Evolutionary conservation across 2,113 vertebrate genomes (phyloP), one percentile per base, ranked within the genome.

Genomic region (Nothoprocta pentlandii): DNA sequence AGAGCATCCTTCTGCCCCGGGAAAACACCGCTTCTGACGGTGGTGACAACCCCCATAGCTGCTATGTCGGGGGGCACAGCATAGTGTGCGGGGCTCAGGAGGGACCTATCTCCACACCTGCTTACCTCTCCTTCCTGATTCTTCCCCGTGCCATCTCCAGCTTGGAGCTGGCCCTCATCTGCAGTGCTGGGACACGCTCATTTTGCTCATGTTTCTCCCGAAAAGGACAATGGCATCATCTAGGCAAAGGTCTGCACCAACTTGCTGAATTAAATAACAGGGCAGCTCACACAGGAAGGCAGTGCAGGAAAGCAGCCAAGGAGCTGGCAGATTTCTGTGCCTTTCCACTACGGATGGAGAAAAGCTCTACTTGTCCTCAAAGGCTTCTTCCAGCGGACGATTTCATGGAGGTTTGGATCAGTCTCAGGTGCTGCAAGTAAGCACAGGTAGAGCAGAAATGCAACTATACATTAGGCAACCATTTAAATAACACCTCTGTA

Each of bases 271-370:
- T 59, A 19, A 85, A 56, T 85, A n/a, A 91, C 71, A 69, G 53
- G 28, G 5, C 61, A 19, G 20, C 26, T 85, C 80, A 70, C 93
- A 79, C 56, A 74, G 53, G 53, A 85, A 69, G 81, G 68, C 42
- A 73, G n/a, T 9, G 2, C 73, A 80, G 86, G 70, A 94, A 83
- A 93, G 89, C 80, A 93, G 66, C 82, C 0, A 0, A 84, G 12
- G 12, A 34, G 63, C 87, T 69, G 49, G 75, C 67, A 94, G 91
- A 93, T 91, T 94, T 92, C 77, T 95, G 70, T 54, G 59, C 59
- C 10, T 13, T 91, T 85, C 94, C 86, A 94, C 93, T 94, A 94
- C 83, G 91, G 78, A 92, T 89, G 77, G 89, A 74, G 58, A 92
- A 89, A 93, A 66, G 47, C 87, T 87, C 95, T 77, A 61, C 42